Evolutionary conservation across 1,140 invertebrate genomes (phyloP), one percentile per base, ranked within the genome.

Genomic region (Hestina assimilis): DNA sequence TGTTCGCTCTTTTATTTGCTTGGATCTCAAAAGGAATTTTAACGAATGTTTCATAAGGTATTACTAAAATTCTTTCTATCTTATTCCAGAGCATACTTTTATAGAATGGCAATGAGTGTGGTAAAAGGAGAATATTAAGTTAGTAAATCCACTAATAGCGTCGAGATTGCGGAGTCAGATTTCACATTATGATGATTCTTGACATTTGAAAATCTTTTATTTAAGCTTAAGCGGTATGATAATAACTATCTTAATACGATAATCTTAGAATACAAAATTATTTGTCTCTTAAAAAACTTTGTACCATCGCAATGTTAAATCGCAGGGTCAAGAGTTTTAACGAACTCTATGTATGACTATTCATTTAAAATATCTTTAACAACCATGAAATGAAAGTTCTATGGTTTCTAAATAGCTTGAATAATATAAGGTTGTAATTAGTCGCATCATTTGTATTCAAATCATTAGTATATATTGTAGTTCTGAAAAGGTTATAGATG

Each of bases 311-410:
- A 69, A 71, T 66, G 66, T 77, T 69, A 71, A 71, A 65, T 21
- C 28, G 58, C 56, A 61, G 61, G 68, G 72, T 68, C 70, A 64
- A 69, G 62, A 69, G 57, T 63, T 63, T 64, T 70, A 79, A 74
- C 73, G 66, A 72, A 74, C 57, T 48, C 59, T 51, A 33, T 38
- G 41, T n/a, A 50, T 53, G 24, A 46, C 31, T 56, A 56, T 56
- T 47, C 43, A 58, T 60, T 54, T 61, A 54, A 58, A 68, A 69
- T 70, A 69, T 57, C 60, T 65, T 66, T 68, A 74, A 75, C 57
- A 63, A 55, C 59, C 72, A 60, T 72, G 68, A 69, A 71, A 79
- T 76, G 66, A 61, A 70, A 61, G 33, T 48, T 52, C 47, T 63
- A 38, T 65, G 15, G 21, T 47, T 47, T 47, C 43, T 19, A 47